phyloP scores from a whole-genome alignment of 2,113 vertebrate species.

The Turnix velox region DNA sequence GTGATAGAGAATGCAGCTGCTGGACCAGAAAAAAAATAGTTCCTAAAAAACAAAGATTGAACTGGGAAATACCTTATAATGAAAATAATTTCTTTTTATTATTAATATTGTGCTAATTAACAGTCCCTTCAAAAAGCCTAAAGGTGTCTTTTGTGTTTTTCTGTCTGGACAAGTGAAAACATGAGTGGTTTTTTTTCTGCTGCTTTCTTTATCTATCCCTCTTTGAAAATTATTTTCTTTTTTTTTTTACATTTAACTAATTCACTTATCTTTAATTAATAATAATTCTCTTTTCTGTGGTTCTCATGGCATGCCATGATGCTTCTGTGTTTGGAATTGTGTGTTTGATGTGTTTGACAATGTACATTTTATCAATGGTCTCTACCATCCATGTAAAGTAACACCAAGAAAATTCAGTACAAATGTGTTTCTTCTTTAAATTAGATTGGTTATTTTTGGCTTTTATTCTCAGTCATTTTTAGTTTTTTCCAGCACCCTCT shows the following conservation, averaged over 20 bases:
- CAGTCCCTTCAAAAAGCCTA: background rate
- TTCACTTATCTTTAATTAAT: background rate
- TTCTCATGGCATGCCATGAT: background rate
- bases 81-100: conserved; percentile 1
- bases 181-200: background rate
- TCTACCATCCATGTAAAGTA: background rate
- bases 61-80: conserved; percentile 42
- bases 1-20: conserved; percentile 79
- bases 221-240: background rate
- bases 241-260: background rate
- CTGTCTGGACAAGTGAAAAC: background rate
- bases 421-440: conserved; percentile 20
- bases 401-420: background rate
- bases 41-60: conserved; percentile 53
- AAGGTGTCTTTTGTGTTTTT: background rate
- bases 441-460: conserved; percentile 22
- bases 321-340: background rate
- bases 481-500: background rate
- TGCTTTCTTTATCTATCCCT: background rate
- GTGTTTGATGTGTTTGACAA: background rate
- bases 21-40: conserved; percentile 63
- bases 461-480: conserved; percentile 1
- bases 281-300: background rate
- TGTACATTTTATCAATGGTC: background rate
- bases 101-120: background rate